Percentiles rank a stretch among this genome's conserved stretches.
phyloP scores from a whole-genome alignment of 2,113 vertebrate genomes.

The Oreocharis arfaki region DNA sequence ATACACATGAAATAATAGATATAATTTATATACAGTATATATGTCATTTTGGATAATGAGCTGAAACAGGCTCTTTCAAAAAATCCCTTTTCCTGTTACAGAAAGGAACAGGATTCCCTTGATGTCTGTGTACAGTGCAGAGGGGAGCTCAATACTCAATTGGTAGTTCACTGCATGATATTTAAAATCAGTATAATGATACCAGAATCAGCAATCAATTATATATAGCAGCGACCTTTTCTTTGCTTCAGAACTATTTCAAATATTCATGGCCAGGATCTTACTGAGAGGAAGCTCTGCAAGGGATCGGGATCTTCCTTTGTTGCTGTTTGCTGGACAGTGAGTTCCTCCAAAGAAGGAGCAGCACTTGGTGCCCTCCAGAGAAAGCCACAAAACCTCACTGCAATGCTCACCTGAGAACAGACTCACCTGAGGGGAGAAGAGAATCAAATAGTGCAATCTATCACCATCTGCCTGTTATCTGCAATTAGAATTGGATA shows the following conservation, averaged over 20 bases:
- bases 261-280: not conserved
- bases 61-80: not conserved
- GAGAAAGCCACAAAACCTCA: not conserved
- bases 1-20: not conserved
- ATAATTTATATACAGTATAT: not conserved
- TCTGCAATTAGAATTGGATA: not conserved
- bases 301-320: not conserved
- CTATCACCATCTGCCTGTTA: not conserved
- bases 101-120: not conserved
- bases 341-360: not conserved
- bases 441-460: not conserved
- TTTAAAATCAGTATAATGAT: not conserved
- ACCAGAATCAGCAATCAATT: not conserved
- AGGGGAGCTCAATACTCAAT: not conserved
- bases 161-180: not conserved
- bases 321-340: not conserved
- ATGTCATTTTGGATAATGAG: not conserved
- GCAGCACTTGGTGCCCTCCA: not conserved
- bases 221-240: not conserved
- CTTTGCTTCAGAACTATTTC: not conserved
- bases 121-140: not conserved
- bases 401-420: not conserved
- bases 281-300: not conserved
- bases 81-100: not conserved
- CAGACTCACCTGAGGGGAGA: not conserved